These are phyloP conservation scores for Threskiornis aethiopicus DNA, from an alignment of 2,797 vertebrate genomes.

Conservation along the genomic window DNA sequence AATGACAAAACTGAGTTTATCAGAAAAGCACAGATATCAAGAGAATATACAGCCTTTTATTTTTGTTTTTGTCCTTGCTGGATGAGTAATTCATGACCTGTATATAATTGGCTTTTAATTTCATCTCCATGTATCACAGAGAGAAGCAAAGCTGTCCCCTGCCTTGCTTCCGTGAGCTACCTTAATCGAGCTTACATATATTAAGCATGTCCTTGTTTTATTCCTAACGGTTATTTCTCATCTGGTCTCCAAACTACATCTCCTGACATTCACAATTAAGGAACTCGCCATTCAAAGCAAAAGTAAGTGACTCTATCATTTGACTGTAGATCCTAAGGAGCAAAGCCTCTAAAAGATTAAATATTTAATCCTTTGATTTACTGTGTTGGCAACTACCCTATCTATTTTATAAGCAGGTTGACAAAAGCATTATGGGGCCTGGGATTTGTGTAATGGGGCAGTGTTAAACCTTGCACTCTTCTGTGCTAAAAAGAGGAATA, in stretches of 20 bases:
- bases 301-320: conserved; percentile 26
- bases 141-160: background rate
- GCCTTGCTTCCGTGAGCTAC: background rate
- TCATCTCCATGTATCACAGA: background rate
- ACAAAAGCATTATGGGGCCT: conserved; percentile 5
- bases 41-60: background rate
- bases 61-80: background rate
- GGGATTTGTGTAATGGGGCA: background rate
- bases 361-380: conserved; percentile 59
- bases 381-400: background rate
- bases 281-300: background rate
- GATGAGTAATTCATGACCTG: background rate
- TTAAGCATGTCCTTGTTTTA: background rate
- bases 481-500: background rate
- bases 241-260: background rate
- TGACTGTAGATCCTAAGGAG: conserved; percentile 26
- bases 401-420: conserved; percentile 16
- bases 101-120: background rate
- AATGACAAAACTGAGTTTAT: background rate
- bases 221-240: background rate
- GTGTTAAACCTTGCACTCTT: background rate
- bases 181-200: background rate
- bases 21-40: background rate
- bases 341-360: conserved; percentile 47
- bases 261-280: conserved; percentile 25